A percentile compares a stretch with the other conserved stretches of the same genome.
phyloP scores from a whole-genome alignment of 2,113 vertebrate genomes.

The Globicephala melas region DNA sequence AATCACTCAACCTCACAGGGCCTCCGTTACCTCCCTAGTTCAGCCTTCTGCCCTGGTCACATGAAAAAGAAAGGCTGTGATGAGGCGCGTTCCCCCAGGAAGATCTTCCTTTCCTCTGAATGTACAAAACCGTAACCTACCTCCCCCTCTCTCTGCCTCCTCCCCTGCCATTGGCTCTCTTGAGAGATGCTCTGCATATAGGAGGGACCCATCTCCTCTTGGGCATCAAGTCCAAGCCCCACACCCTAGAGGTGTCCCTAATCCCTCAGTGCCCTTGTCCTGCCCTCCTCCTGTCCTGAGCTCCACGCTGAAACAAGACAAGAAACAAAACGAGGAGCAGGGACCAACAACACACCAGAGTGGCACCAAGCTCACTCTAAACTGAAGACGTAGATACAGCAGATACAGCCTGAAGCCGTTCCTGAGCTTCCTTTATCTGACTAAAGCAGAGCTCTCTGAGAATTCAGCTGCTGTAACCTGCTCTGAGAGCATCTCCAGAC shows the following conservation, averaged over 20 bases:
- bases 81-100: neutral
- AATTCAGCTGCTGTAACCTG: fast-evolving
- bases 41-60: neutral
- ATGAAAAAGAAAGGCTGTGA: neutral
- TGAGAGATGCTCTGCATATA: fast-evolving
- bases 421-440: neutral
- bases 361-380: neutral
- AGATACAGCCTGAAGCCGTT: neutral
- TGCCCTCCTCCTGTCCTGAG: neutral
- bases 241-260: neutral
- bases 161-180: neutral
- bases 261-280: neutral
- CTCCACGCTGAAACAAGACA: neutral
- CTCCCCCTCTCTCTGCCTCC: neutral
- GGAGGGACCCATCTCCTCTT: neutral
- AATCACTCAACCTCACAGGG: fast-evolving
- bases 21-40: neutral
- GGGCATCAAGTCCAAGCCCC: neutral
- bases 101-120: neutral
- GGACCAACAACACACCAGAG: neutral
- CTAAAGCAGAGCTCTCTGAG: neutral
- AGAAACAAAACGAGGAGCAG: neutral
- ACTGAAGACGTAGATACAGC: neutral
- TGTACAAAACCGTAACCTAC: neutral
- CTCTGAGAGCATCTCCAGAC: neutral